Evolutionary conservation across 2,797 vertebrate genomes (phyloP), one percentile per base, ranked within the genome.

Genomic region (Melanotaenia trifasciata): DNA sequence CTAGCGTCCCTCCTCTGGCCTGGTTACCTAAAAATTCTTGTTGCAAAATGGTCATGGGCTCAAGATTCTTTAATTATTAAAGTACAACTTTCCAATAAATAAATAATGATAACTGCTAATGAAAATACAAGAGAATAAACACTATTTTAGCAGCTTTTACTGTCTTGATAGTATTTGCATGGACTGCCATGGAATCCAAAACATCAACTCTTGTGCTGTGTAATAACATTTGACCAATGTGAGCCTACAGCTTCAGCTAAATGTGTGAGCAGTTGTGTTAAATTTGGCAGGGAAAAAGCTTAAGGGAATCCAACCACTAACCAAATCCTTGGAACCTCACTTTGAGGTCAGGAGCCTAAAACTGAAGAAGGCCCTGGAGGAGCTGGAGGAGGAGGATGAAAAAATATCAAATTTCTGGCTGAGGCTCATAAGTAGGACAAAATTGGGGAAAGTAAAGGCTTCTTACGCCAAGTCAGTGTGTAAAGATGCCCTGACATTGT

Each of bases 301-400:
- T 56, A 5, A 28, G 53, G 53, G 53, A 56, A 26, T 56, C 13
- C 13, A 56, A 30, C 53, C 26, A 28, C 53, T 16, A 56, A 28
- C 53, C 26, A 30, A 28, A 56, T 28, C 53, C 53, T 16, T 56
- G 53, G 53, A 56, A 28, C 53, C 26, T 56, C 53, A 54, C 24
- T 56, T 26, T 14, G 26, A 26, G 53, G 53, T 56, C 53, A 56
- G 53, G 53, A 30, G 53, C 53, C 53, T 28, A 56, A 56, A 56
- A 56, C 24, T 56, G 26, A 56, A 56, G 53, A 22, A 24, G 20
- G 50, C 50, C 50, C n/a, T 51, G 50, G 50, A 51, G n/a, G 51
- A 53, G 22, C 22, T 13, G 24, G 51, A 11, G 12, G 51, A 22
- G 5, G 13, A n/a, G 47, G n/a, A 50, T 24, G 14, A 28, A 28